phyloP scores from a whole-genome alignment of 2,888 invertebrate genomes.

The Ormyrus thymus region DNA sequence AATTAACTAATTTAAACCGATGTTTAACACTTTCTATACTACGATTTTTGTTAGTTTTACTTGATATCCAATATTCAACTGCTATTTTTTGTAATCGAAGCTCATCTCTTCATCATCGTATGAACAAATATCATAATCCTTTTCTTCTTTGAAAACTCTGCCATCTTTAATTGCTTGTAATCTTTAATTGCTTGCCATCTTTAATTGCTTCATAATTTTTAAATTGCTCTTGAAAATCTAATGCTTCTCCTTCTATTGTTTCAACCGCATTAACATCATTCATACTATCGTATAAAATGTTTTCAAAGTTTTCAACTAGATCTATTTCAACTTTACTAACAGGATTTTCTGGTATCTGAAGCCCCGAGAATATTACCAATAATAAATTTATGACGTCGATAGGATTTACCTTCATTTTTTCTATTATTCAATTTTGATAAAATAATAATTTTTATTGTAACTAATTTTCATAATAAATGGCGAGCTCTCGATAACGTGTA shows the following conservation, averaged over 20 bases:
- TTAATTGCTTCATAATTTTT: neutral
- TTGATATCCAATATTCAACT: conserved; percentile 37
- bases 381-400: too few species aligned
- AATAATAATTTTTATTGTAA: too few species aligned
- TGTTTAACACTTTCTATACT: conserved; percentile 22
- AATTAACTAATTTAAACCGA: conserved; percentile 17
- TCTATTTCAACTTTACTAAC: neutral
- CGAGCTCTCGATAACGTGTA: too few species aligned
- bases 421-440: too few species aligned
- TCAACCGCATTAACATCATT: neutral
- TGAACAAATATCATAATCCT: conserved; percentile 7
- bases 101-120: conserved; percentile 8
- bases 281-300: neutral
- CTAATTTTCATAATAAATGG: too few species aligned
- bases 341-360: neutral
- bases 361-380: neutral
- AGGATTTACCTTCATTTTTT: too few species aligned
- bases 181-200: too few species aligned
- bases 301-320: neutral
- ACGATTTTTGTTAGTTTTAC: conserved; percentile 32
- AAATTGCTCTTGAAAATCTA: neutral
- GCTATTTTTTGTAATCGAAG: conserved; percentile 24
- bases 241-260: neutral
- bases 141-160: neutral
- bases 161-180: neutral